phyloP scores from a whole-genome alignment of 2,888 invertebrate genomes.

The Meta bourneti region DNA sequence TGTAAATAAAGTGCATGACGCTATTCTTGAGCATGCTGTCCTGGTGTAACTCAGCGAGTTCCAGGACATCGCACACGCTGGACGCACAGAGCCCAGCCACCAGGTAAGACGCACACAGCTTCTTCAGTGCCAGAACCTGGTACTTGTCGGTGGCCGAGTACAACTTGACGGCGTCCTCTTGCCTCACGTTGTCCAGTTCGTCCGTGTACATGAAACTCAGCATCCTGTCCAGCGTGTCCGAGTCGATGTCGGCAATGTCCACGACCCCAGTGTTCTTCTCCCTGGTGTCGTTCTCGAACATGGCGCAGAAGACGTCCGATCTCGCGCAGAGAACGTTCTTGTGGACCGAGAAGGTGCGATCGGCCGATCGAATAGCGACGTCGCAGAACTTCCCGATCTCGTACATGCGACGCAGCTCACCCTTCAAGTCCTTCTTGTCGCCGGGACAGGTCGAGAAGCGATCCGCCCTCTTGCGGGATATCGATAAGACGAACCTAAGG shows the following conservation, averaged over 20 bases:
- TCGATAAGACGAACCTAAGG: not conserved
- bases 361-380: not conserved
- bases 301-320: constrained; percentile 14
- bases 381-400: not conserved
- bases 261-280: not conserved
- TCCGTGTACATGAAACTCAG: not conserved
- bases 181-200: not conserved
- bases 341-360: not conserved
- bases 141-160: constrained; percentile 36
- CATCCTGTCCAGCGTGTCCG: not conserved
- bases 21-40: not conserved
- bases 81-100: not conserved
- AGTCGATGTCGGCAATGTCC: not conserved
- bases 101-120: not conserved
- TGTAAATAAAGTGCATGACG: not conserved
- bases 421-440: not conserved
- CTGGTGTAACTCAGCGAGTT: constrained; percentile 15
- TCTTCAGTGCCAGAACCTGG: not conserved
- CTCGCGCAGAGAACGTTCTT: not conserved
- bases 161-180: constrained; percentile 20
- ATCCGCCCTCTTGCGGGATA: not conserved
- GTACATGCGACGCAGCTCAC: not conserved
- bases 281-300: constrained; percentile 20
- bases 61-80: not conserved
- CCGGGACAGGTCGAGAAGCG: not conserved